Evolutionary conservation across 2,888 invertebrate genomes (phyloP), one percentile per base, ranked within the genome.

Genomic region (Lepidochrysops patricia): DNA sequence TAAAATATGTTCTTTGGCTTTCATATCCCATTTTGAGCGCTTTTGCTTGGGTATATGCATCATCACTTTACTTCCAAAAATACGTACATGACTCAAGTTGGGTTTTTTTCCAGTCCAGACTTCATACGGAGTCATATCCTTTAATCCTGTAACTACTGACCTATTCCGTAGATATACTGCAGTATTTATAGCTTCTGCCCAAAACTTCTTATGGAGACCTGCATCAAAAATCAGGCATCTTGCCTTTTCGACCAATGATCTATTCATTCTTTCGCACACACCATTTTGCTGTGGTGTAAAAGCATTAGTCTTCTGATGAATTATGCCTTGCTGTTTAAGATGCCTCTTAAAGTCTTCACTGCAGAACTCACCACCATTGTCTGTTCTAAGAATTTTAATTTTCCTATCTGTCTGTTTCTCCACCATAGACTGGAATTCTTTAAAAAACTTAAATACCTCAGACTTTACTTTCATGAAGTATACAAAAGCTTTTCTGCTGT

Each of bases 11-110:
- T 63, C 60, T 25, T 57, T 34, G 1, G 61, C 23, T 26, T 66
- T 66, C 29, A 19, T 64, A 29, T 64, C 64, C 63, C 63, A 64
- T 35, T 67, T 64, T 1, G 26, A 25, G 6, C 66, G 35, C 32
- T 60, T 62, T 48, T 60, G 60, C 50, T 64, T 67, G 0, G 62
- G 62, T 2, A 66, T 29, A 50, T 67, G 63, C 2, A 63, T 57
- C 65, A 66, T 66, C 0, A 62, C 64, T 13, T n/a, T 7, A 15
- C 62, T 61, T 1, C 65, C 66, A 58, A 66, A 66, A 26, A 66
- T 57, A 7, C 65, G 32, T 1, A 67, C 7, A 34, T 67, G 61
- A n/a, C 62, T 64, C 13, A 48, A 23, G 23, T 48, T 12, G 7
- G 48, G 48, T 23, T 48, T 48, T 2, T 12, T 23, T 9, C 48